phyloP scores from a whole-genome alignment of 2,113 vertebrate genomes.

The Athene noctua region DNA sequence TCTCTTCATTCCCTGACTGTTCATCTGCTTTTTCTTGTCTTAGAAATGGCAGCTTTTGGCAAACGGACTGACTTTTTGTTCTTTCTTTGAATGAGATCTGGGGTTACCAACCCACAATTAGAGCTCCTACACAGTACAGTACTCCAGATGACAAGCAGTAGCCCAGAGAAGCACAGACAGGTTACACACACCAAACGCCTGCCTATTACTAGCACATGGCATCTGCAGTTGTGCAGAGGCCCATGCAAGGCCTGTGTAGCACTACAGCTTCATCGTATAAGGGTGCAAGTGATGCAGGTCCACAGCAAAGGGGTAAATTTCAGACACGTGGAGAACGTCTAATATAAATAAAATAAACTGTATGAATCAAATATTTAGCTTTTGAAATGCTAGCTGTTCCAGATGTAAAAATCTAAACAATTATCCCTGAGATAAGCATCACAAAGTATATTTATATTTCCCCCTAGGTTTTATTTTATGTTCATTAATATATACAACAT shows the following conservation, averaged over 20 bases:
- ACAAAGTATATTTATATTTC: constrained; percentile 51
- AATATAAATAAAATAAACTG: constrained; percentile 49
- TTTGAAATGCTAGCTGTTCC: constrained; percentile 49
- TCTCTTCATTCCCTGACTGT: not conserved
- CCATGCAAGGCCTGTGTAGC: not conserved
- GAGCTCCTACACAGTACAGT: not conserved
- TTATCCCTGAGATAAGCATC: constrained; percentile 44
- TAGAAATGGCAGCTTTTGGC: not conserved
- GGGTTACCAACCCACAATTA: not conserved
- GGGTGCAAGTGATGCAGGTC: not conserved
- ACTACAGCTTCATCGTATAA: not conserved
- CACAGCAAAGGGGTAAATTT: not conserved
- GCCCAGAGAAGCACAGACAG: not conserved
- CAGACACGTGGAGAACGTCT: constrained; percentile 23
- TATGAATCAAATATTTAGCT: constrained; percentile 43
- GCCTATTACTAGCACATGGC: too few species aligned
- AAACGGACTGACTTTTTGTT: not conserved
- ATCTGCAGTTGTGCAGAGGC: not conserved
- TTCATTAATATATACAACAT: constrained; percentile 53
- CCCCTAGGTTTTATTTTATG: constrained; percentile 45
- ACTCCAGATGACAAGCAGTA: not conserved
- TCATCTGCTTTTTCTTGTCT: not conserved
- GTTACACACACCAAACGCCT: not conserved
- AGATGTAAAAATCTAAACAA: constrained; percentile 52
- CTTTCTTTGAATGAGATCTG: not conserved